Percentiles rank a stretch among this genome's conserved stretches.
These are phyloP conservation scores for Tautogolabrus adspersus DNA, from an alignment of 2,113 vertebrate genomes.

Conservation along the genomic window DNA sequence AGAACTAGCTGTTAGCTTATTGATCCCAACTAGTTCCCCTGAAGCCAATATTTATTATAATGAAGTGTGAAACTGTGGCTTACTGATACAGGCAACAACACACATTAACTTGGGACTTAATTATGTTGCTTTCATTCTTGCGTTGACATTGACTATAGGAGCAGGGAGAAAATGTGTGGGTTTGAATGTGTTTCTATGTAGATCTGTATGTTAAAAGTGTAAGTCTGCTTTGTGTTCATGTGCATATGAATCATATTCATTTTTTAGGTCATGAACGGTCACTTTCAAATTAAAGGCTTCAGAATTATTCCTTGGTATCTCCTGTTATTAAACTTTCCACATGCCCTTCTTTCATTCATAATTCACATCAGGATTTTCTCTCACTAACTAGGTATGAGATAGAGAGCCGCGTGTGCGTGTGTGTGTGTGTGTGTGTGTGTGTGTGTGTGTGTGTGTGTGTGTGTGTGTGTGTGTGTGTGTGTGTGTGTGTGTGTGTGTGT, in stretches of 20 bases:
- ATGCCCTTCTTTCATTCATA: conserved; percentile 26
- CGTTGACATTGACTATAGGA: neutral
- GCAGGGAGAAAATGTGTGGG: neutral
- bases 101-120: neutral
- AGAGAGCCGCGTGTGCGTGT: neutral
- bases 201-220: neutral
- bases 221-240: neutral
- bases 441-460: conserved; percentile 17
- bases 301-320: neutral
- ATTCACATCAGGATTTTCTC: conserved; percentile 31
- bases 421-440: conserved; percentile 15
- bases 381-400: conserved; percentile 4
- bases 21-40: conserved; percentile 18
- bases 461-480: neutral
- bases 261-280: conserved; percentile 19
- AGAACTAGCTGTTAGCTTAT: conserved; percentile 14
- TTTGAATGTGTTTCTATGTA: neutral
- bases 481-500: conserved; percentile 15
- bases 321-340: conserved; percentile 19
- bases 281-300: conserved; percentile 21
- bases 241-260: neutral
- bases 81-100: neutral
- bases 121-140: neutral
- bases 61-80: conserved; percentile 5
- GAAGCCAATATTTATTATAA: conserved; percentile 9